Evolutionary conservation across 2,113 vertebrate species (phyloP).

Genomic region (Chionodraco myersi): DNA sequence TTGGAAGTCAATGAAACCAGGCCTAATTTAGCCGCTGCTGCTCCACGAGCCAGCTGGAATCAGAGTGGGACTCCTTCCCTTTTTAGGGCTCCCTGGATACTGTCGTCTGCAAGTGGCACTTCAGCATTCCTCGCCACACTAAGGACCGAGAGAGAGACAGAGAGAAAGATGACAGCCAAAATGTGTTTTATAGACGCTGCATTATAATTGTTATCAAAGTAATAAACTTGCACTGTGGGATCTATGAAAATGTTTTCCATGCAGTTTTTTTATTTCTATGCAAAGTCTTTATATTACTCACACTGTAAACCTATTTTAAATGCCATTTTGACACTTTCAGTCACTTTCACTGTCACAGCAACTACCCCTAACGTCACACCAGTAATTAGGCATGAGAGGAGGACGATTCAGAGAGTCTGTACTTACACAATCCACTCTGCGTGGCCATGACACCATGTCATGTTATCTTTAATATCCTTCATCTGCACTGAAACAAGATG

Average conservation of each 20-base stretch:
- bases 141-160: slow-evolving; percentile 36
- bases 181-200: background rate
- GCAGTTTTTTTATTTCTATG: no score
- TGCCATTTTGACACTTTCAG: slow-evolving; percentile 31
- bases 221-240: background rate
- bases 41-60: slow-evolving; percentile 73
- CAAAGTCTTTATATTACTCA: background rate
- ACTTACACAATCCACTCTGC: no score
- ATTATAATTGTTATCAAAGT: slow-evolving; percentile 23
- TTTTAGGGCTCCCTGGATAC: slow-evolving; percentile 82
- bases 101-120: slow-evolving; percentile 72
- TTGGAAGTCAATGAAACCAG: slow-evolving; percentile 77
- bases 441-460: no score
- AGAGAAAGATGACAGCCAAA: slow-evolving; percentile 16
- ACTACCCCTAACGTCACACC: no score
- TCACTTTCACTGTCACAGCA: slow-evolving; percentile 26
- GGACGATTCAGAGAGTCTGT: no score
- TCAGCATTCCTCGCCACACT: slow-evolving; percentile 62
- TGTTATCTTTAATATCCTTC: no score
- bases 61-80: slow-evolving; percentile 81
- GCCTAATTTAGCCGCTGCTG: slow-evolving; percentile 79
- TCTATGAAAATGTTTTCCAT: background rate
- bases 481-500: no score
- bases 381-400: no score
- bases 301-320: background rate